Conservation (phyloP, 37 sponge, comb jelly and placozoan genomes). For the Halichondria panicea region DNA sequence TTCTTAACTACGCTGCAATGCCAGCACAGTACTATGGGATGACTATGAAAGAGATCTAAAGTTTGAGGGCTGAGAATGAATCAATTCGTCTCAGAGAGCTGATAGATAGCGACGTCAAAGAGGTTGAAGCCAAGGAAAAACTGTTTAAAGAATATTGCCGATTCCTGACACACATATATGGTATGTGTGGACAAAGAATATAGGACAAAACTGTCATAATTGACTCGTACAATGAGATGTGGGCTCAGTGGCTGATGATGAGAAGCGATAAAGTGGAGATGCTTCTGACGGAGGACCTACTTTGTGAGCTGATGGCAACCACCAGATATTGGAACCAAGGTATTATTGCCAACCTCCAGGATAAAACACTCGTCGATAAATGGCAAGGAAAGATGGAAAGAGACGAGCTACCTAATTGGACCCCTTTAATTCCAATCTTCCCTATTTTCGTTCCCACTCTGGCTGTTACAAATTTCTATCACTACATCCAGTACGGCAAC, state of each 20-base stretch:
- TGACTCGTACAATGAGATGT: constrained; percentile 1
- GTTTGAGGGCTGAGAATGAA: neutral
- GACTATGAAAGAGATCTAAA: neutral
- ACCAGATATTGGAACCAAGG: no score
- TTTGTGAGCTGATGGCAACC: no score
- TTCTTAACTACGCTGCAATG: neutral
- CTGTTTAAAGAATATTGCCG: constrained; percentile 6
- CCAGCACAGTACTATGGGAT: neutral
- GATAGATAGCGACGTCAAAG: constrained; percentile 8
- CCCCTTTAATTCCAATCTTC: neutral
- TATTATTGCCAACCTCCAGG: no score
- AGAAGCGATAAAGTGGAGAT: neutral
- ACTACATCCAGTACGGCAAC: neutral
- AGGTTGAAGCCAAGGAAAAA: constrained; percentile 1
- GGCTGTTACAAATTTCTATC: constrained; percentile 3
- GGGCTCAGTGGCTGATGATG: constrained; percentile 2
- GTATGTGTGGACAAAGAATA: neutral
- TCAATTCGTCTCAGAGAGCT: neutral
- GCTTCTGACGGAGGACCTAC: no score
- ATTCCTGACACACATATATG: neutral
- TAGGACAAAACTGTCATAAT: constrained; percentile 2
- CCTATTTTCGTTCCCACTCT: no score
- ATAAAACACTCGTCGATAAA: no score
- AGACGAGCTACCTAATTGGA: no score
- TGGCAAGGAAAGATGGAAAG: no score